Percentiles rank a stretch among this genome's conserved stretches.
Evolutionary conservation across 2,797 vertebrate genomes (phyloP).

Genomic region (Tinamus major): DNA sequence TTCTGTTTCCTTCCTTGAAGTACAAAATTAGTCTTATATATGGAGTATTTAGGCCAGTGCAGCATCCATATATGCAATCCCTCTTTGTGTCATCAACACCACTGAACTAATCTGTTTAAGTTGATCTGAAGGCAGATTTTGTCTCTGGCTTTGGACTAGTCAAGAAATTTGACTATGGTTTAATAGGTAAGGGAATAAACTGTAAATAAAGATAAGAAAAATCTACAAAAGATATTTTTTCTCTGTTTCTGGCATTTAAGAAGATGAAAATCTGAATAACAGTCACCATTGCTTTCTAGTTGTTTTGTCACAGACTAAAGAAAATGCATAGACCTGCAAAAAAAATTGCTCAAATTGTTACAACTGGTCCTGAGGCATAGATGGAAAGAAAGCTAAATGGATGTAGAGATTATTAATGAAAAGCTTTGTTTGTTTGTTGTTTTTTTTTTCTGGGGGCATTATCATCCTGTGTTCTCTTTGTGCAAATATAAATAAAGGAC

Average conservation of each 20-base stretch:
- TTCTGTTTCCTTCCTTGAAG: background rate
- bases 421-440: background rate
- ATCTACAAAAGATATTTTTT: fast-evolving
- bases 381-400: background rate
- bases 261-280: background rate
- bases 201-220: background rate
- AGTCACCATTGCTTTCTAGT: background rate
- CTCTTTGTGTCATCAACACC: background rate
- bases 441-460: background rate
- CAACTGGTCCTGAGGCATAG: background rate
- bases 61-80: background rate
- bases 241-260: background rate
- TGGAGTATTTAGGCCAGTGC: background rate
- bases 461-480: background rate
- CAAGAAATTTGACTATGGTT: background rate
- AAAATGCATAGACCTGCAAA: background rate
- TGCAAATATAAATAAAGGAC: background rate
- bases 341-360: background rate
- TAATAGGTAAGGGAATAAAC: background rate
- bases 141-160: background rate
- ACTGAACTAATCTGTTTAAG: background rate
- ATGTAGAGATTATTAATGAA: background rate
- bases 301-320: background rate
- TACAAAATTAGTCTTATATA: background rate
- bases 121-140: background rate